Evolutionary conservation across 1,140 invertebrate genomes (phyloP).

Genomic region (Lycorma delicatula): DNA sequence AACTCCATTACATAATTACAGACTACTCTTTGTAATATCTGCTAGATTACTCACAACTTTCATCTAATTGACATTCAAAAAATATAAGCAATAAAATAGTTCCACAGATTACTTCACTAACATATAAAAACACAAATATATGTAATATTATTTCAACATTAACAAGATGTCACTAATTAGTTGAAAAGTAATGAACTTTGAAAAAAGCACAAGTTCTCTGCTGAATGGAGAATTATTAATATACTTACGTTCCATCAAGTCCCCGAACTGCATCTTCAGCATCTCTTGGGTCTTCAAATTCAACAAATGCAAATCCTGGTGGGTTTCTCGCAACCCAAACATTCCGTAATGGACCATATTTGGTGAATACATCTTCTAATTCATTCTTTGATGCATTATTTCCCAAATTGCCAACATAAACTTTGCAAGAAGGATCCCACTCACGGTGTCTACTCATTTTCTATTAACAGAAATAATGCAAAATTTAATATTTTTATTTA

Average conservation of each 20-base stretch:
- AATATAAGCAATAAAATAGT: too few species aligned
- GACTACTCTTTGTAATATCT: too few species aligned
- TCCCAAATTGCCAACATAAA: slow-evolving; percentile 96
- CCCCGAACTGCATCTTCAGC: slow-evolving; percentile 94
- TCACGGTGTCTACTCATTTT: slow-evolving; percentile 73
- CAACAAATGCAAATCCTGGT: slow-evolving; percentile 94
- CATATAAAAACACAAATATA: too few species aligned
- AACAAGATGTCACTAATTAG: neutral
- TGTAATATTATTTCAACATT: neutral
- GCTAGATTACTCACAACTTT: too few species aligned
- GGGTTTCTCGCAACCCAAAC: slow-evolving; percentile 95
- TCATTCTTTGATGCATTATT: slow-evolving; percentile 86
- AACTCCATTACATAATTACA: too few species aligned
- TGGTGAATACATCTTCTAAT: slow-evolving; percentile 84
- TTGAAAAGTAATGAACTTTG: neutral
- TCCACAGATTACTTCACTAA: too few species aligned
- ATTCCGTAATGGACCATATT: slow-evolving; percentile 90
- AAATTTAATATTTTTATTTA: too few species aligned
- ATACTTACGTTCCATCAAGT: slow-evolving; percentile 84
- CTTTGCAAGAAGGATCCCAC: slow-evolving; percentile 92
- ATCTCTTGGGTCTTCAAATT: slow-evolving; percentile 95
- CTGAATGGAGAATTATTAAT: slow-evolving; percentile 9
- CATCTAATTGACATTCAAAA: too few species aligned
- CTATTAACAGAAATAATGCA: too few species aligned
- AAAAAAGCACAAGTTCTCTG: slow-evolving; percentile 9